These are phyloP conservation scores for Pandemis corylana DNA, from an alignment of 2,888 invertebrate genomes.

Conservation along the genomic window DNA sequence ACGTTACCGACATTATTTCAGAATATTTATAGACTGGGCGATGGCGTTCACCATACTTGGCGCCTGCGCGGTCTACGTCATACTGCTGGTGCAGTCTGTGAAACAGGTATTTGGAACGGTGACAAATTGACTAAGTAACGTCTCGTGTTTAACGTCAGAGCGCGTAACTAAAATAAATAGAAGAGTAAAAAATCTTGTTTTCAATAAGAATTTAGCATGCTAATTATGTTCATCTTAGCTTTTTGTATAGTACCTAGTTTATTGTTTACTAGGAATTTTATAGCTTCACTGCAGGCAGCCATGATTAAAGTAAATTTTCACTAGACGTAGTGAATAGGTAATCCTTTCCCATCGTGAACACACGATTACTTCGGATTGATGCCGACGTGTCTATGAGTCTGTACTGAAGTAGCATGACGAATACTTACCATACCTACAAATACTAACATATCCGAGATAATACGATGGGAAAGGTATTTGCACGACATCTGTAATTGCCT, in stretches of 20 bases:
- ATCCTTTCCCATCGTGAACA: too few relatives aligned
- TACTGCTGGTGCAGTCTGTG: conserved; percentile 89
- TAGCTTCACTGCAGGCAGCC: background rate
- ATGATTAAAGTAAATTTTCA: background rate
- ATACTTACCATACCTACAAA: too few relatives aligned
- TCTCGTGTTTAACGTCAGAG: conserved; percentile 6
- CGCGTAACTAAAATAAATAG: conserved; percentile 31
- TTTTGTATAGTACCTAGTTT: background rate
- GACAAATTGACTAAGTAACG: conserved; percentile 38
- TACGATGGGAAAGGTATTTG: too few relatives aligned
- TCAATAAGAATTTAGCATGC: background rate
- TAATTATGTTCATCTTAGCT: background rate
- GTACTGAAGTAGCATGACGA: too few relatives aligned
- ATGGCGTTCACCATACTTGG: conserved; percentile 90
- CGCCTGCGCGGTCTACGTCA: conserved; percentile 91
- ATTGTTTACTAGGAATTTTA: background rate
- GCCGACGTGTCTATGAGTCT: too few relatives aligned
- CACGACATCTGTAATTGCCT: too few relatives aligned
- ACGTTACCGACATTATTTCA: conserved; percentile 65
- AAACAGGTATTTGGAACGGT: conserved; percentile 82
- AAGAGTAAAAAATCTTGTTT: background rate
- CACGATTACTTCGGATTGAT: too few relatives aligned
- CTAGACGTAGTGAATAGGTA: too few relatives aligned
- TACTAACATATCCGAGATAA: too few relatives aligned
- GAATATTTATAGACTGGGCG: conserved; percentile 89